Evolutionary conservation across 2,888 invertebrate genomes (phyloP), one percentile per base, ranked within the genome.

Genomic region (Drosophila atroscutellata): DNA sequence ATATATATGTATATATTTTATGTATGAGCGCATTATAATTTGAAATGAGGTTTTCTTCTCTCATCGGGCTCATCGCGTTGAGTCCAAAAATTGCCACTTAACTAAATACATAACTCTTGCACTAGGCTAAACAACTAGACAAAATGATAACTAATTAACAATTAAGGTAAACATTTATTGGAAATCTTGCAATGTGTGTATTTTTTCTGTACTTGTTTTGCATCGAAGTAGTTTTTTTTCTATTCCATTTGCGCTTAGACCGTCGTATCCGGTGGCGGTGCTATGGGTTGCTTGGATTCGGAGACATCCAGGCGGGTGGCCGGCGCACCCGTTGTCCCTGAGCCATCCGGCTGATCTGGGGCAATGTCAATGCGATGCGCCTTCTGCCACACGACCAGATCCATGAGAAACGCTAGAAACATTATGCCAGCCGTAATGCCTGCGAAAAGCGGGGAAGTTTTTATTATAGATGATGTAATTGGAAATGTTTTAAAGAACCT

Each of bases 361-460:
- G 95, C 95, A 92, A 95, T 95, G 91, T 95, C 95, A 86, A 98
- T 97, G 90, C 96, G 96, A 63, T 96, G 96, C 50, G 98, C 97
- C 92, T 97, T 97, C 91, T 96, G 96, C 97, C 97, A 98, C 34
- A 98, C 98, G 58, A 97, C 94, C 85, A 97, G 92, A 94, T 98
- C 98, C 93, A 98, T 97, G 80, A 98, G 94, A 92, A 98, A 98
- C 68, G 98, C 98, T 65, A 97, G 94, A 90, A 97, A 95, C 94
- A 98, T 95, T 74, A 98, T 95, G 34, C 95, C 95, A 58, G 97
- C 97, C 0, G 98, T 98, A 65, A 97, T 96, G 86, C 98, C 98
- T 98, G 93, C 4, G 4, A 45, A 1, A 92, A 28, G 13, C 3
- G 7, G 4, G 9, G 34, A 20, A 49, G n/a, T 26, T 49, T 24